phyloP scores from a whole-genome alignment of 2,113 vertebrate genomes.

The Rostratula benghalensis region DNA sequence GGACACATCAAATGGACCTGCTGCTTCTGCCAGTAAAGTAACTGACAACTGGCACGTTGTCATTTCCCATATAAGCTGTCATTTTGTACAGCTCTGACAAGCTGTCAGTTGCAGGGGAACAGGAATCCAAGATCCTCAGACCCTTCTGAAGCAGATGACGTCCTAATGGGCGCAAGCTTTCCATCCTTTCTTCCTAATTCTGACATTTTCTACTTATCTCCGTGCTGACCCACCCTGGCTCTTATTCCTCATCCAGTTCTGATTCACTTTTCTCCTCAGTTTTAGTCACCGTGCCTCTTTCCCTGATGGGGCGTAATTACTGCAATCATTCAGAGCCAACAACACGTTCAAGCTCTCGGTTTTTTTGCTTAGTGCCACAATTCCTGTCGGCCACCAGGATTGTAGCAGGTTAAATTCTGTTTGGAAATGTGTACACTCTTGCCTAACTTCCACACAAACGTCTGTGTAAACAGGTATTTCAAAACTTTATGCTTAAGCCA shows the following conservation, averaged over 20 bases:
- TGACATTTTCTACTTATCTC: neutral
- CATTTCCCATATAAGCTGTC: neutral
- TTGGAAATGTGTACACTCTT: neutral
- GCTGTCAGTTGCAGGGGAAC: neutral
- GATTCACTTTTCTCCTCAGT: conserved; percentile 10
- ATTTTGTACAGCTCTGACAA: neutral
- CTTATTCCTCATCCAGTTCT: neutral
- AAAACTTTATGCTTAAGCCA: neutral
- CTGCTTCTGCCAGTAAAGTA: neutral
- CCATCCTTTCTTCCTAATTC: neutral
- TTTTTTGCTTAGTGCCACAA: neutral
- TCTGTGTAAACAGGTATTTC: neutral
- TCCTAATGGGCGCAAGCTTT: neutral
- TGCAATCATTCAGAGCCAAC: neutral
- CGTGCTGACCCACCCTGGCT: neutral
- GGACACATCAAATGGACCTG: neutral
- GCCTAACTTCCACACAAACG: neutral
- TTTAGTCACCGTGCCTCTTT: neutral
- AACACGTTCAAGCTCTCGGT: neutral
- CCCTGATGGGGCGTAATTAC: neutral
- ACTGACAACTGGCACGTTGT: neutral
- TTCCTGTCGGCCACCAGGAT: neutral
- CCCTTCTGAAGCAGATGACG: neutral
- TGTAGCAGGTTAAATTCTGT: neutral
- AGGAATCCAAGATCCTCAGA: neutral